Percentiles rank a stretch among this genome's conserved stretches.
phyloP scores from a whole-genome alignment of 1,140 invertebrate species.

The Drosophila bifasciata region DNA sequence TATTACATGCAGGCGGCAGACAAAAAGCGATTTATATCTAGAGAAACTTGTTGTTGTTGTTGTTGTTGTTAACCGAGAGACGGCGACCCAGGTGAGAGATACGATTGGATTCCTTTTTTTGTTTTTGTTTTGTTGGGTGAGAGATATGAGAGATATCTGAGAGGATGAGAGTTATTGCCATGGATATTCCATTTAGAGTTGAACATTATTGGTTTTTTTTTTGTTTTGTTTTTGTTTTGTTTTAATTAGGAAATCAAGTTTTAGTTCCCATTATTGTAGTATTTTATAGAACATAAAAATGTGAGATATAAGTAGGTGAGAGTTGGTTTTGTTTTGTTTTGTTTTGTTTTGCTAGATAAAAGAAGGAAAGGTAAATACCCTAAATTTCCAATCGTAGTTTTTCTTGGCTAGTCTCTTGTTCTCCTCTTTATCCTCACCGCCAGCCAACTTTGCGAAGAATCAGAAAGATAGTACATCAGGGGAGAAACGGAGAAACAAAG shows the following conservation, averaged over 20 bases:
- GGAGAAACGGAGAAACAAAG: conserved; percentile 34
- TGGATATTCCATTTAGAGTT: conserved; percentile 13
- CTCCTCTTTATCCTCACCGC: conserved; percentile 85
- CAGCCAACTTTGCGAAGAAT: conserved; percentile 71
- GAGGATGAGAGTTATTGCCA: conserved; percentile 31
- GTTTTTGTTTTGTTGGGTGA: conserved; percentile 7
- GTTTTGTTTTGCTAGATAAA: conserved; percentile 32
- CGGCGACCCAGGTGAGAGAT: conserved; percentile 9
- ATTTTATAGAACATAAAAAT: conserved; percentile 38
- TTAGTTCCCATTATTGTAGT: conserved; percentile 27
- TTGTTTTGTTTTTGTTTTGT: conserved; percentile 5
- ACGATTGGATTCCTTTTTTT: neutral
- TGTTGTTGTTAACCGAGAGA: conserved; percentile 18
- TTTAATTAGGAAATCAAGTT: conserved; percentile 27
- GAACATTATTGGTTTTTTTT: conserved; percentile 15
- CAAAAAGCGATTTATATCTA: conserved; percentile 31
- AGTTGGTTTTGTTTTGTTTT: conserved; percentile 26
- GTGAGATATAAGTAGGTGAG: conserved; percentile 41
- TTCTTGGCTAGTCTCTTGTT: conserved; percentile 86
- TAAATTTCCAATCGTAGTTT: conserved; percentile 92
- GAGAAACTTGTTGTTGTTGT: conserved; percentile 27
- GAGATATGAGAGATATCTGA: conserved; percentile 27
- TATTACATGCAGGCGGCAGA: conserved; percentile 31
- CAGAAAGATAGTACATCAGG: conserved; percentile 28
- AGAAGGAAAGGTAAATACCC: conserved; percentile 86